phyloP scores from a whole-genome alignment of 2,797 vertebrate species.

The Orestias chungarensis region DNA sequence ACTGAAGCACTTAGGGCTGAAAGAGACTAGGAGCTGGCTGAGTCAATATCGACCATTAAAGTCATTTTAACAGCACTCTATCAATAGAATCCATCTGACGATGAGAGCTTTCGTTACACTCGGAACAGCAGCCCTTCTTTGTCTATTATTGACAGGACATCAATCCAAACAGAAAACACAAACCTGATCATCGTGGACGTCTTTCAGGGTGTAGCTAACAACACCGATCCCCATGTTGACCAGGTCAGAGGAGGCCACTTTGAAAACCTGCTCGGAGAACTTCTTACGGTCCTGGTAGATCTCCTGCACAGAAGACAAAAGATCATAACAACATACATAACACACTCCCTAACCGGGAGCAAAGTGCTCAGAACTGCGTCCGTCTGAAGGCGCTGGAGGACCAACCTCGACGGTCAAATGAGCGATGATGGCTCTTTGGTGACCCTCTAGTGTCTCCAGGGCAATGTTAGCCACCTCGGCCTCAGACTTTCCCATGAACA shows the following conservation, averaged over 20 bases:
- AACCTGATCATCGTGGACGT: slow-evolving; percentile 96
- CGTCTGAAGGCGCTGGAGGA: neutral
- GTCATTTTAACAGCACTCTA: no score
- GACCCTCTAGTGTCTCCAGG: slow-evolving; percentile 94
- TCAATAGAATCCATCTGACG: slow-evolving; percentile 10
- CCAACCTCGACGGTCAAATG: slow-evolving; percentile 94
- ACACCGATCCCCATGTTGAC: slow-evolving; percentile 98
- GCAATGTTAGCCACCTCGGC: slow-evolving; percentile 88
- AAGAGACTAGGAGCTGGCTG: neutral
- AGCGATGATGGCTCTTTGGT: slow-evolving; percentile 95
- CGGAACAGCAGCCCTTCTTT: neutral
- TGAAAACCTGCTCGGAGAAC: slow-evolving; percentile 96
- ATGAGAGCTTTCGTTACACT: slow-evolving; percentile 35
- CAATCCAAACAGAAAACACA: neutral
- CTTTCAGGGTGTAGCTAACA: slow-evolving; percentile 96
- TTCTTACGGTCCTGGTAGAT: slow-evolving; percentile 98
- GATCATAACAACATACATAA: neutral
- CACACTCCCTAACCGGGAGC: neutral
- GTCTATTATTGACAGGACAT: neutral
- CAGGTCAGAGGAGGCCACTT: slow-evolving; percentile 95
- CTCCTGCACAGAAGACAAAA: slow-evolving; percentile 77
- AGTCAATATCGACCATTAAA: slow-evolving; percentile 46
- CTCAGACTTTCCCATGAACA: slow-evolving; percentile 96
- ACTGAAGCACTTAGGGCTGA: slow-evolving; percentile 49
- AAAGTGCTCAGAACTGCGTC: neutral